These are phyloP conservation scores for Ochropleura leucogaster DNA, from an alignment of 2,888 invertebrate species.

Conservation along the genomic window DNA sequence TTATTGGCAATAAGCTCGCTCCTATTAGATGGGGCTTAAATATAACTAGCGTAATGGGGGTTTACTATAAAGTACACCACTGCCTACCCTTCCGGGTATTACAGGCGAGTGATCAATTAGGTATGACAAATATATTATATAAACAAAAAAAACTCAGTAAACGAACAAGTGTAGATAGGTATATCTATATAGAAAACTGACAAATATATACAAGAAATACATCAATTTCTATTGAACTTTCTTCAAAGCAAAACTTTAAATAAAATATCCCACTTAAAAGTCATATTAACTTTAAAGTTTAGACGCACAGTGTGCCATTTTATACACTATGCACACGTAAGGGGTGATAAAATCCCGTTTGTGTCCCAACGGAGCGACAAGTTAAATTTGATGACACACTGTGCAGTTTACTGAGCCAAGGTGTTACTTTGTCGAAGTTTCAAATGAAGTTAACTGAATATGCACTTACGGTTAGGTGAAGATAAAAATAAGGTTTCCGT, in stretches of 20 bases:
- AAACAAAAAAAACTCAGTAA: no score
- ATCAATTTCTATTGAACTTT: background rate
- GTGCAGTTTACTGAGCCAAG: slow-evolving; percentile 17
- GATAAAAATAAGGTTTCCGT: slow-evolving; percentile 34
- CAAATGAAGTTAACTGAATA: slow-evolving; percentile 32
- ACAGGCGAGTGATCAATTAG: no score
- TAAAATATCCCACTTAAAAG: slow-evolving; percentile 15
- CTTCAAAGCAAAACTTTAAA: background rate
- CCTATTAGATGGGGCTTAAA: no score
- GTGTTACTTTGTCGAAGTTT: slow-evolving; percentile 50
- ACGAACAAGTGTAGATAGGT: no score
- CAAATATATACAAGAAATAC: no score
- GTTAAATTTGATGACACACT: slow-evolving; percentile 46
- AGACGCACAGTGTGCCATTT: slow-evolving; percentile 23
- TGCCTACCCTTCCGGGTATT: no score
- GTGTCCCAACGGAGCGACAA: slow-evolving; percentile 11
- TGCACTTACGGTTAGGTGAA: slow-evolving; percentile 15
- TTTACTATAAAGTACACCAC: no score
- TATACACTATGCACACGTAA: slow-evolving; percentile 12
- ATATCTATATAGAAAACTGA: no score
- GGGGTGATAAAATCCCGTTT: slow-evolving; percentile 41
- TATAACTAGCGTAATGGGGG: no score
- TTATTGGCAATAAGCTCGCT: no score
- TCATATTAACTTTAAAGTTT: background rate
- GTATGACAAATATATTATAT: no score